phyloP scores from a whole-genome alignment of 92 coral and sea anemone species.

The Montipora capitata region DNA sequence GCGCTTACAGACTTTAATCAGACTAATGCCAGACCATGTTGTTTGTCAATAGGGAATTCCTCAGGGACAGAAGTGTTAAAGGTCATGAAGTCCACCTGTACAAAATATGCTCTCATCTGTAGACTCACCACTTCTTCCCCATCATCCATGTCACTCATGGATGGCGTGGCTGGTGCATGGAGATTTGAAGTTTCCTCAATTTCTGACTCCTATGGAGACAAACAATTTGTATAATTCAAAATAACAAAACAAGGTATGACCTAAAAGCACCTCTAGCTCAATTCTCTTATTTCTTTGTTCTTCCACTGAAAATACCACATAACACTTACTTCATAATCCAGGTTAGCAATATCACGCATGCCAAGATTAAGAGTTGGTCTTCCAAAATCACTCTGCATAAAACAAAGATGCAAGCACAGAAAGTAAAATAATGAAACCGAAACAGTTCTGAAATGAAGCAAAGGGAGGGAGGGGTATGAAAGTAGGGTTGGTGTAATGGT shows the following conservation, averaged over 20 bases:
- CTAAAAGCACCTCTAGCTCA: not conserved
- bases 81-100: no score
- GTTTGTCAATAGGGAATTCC: no score
- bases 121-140: slow-evolving; percentile 96
- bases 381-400: slow-evolving; percentile 70
- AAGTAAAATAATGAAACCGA: no score
- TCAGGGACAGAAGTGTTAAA: no score
- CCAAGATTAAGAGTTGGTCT: slow-evolving; percentile 90
- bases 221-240: no score
- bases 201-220: slow-evolving; percentile 84
- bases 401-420: not conserved
- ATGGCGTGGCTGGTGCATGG: slow-evolving; percentile 80
- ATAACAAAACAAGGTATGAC: not conserved
- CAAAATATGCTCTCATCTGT: not conserved
- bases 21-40: no score
- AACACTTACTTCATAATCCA: slow-evolving; percentile 90
- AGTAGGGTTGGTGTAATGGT: no score
- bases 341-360: slow-evolving; percentile 93
- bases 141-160: slow-evolving; percentile 91
- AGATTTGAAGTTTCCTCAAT: slow-evolving; percentile 88
- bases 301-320: not conserved
- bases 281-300: not conserved
- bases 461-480: no score
- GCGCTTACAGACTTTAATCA: no score
- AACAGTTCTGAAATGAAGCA: no score